phyloP scores from a whole-genome alignment of 2,888 invertebrate species.

The Stramonita haemastoma region DNA sequence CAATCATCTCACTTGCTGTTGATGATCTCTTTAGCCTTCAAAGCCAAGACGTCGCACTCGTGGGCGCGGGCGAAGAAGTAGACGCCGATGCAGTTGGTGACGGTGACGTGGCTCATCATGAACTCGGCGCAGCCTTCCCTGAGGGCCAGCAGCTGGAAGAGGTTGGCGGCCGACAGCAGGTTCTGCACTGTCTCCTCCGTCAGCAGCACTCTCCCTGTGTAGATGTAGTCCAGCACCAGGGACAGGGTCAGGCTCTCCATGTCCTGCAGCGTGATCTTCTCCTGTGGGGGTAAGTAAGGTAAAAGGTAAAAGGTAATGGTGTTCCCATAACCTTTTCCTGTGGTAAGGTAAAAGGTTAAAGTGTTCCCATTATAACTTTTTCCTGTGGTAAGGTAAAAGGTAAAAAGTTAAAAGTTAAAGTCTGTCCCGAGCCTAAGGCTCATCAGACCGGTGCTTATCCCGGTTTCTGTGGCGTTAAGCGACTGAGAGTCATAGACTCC shows the following conservation, averaged over 20 bases:
- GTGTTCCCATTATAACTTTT: no score
- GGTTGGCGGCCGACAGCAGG: constrained; percentile 74
- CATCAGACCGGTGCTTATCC: background rate
- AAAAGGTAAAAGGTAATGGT: no score
- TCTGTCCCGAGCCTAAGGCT: no score
- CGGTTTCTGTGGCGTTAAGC: background rate
- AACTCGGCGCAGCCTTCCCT: constrained; percentile 74
- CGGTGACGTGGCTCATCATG: constrained; percentile 74
- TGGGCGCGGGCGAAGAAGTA: constrained; percentile 76
- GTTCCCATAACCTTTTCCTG: no score
- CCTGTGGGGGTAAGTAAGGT: no score
- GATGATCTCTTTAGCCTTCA: constrained; percentile 70
- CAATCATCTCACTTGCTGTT: constrained; percentile 57
- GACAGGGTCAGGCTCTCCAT: constrained; percentile 70
- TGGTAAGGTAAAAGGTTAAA: no score
- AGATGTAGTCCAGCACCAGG: constrained; percentile 74
- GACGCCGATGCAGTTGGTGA: constrained; percentile 74
- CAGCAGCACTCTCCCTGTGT: constrained; percentile 70
- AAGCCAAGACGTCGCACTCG: constrained; percentile 65
- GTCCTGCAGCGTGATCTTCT: constrained; percentile 70
- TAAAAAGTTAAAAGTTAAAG: no score
- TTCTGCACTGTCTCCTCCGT: constrained; percentile 74
- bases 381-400: no score
- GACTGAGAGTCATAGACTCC: no score
- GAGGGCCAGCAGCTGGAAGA: constrained; percentile 73